Conservation (phyloP, 2,113 vertebrate genomes). For the Planiliza haematocheilus region DNA sequence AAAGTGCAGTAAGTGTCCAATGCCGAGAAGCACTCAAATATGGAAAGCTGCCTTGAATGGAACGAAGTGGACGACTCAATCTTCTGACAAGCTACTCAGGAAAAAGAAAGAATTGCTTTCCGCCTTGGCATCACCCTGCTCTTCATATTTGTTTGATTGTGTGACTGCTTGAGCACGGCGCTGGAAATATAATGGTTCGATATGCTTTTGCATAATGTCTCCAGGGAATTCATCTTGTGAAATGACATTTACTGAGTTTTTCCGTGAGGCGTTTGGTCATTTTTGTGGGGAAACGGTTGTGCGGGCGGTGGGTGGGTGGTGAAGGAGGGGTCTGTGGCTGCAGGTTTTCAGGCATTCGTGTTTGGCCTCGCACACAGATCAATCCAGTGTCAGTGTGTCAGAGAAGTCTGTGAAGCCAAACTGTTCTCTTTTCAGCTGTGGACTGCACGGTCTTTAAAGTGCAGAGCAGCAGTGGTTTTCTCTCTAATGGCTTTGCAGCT, state of each 20-base stretch:
- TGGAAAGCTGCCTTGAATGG: slow-evolving; percentile 53
- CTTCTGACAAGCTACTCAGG: slow-evolving; percentile 57
- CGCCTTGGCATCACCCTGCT: slow-evolving; percentile 12
- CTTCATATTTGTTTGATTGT: slow-evolving; percentile 50
- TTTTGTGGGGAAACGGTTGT: not conserved
- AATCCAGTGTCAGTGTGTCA: slow-evolving; percentile 47
- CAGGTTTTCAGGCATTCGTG: slow-evolving; percentile 11
- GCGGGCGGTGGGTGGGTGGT: too few relatives aligned
- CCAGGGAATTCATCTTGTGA: slow-evolving; percentile 25
- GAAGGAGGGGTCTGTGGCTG: slow-evolving; percentile 1
- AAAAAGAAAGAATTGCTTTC: slow-evolving; percentile 45
- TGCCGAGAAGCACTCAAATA: slow-evolving; percentile 57
- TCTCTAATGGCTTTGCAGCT: slow-evolving; percentile 52
- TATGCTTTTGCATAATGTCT: slow-evolving; percentile 35
- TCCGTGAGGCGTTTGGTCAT: slow-evolving; percentile 16
- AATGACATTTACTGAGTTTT: slow-evolving; percentile 28
- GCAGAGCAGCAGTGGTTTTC: slow-evolving; percentile 41
- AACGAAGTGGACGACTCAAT: slow-evolving; percentile 64
- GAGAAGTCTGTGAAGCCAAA: slow-evolving; percentile 45
- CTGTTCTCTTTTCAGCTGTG: slow-evolving; percentile 35
- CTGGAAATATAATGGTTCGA: slow-evolving; percentile 22
- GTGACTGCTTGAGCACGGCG: slow-evolving; percentile 5
- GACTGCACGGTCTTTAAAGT: slow-evolving; percentile 43
- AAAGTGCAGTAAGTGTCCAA: slow-evolving; percentile 59
- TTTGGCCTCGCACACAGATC: slow-evolving; percentile 15